Base-by-base conservation (phyloP, 2,797 vertebrate species). In the Micropoecilia bifurca region DNA sequence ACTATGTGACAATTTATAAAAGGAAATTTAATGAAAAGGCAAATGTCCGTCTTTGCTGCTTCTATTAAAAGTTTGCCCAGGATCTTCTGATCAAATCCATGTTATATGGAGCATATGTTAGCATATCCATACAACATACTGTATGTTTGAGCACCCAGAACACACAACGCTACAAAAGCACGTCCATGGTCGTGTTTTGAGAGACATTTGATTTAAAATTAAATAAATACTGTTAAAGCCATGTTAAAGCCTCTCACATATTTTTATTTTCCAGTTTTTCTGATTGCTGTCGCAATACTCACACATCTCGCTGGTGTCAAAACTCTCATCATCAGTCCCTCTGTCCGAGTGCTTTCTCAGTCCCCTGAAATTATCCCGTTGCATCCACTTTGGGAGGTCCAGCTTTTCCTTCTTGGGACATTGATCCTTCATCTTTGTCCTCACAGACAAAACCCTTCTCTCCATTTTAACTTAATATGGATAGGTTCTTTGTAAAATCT, bases 241-340 rank as follows among this genome's bases (percentile, higher is more conserved):
- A 43, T 30, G 2, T 9, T 46, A n/a, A n/a, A n/a, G 30, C 2
- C 9, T 77, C 1, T 18, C n/a, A 47, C 28, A 63, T 6, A 12
- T 16, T 30, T 8, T 50, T 48, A 45, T 36, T 18, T 73, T 20
- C 13, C 12, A 74, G 46, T 46, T 59, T 28, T 28, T 72, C 16
- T 6, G 39, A 6, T 48, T 82, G 0, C 46, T 9, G 18, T 18
- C 45, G 18, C 1, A 41, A 53, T 92, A 96, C 96, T 96, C 85
- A 96, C 96, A 89, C 96, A 96, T 96, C 73, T 95, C 94, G 28
- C 84, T 85, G 80, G 86, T 86, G 91, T 96, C 94, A 79, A 93
- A 97, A 81, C 90, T 93, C 43, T 73, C 74, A 83, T 96, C 94
- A 0, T 96, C 94, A 0, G 50, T 86, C 8, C 90, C 91, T 43